A percentile compares a stretch with the other conserved stretches of the same genome.
These are phyloP conservation scores for Squalus acanthias DNA, from an alignment of 2,797 vertebrate genomes.

Conservation along the genomic window DNA sequence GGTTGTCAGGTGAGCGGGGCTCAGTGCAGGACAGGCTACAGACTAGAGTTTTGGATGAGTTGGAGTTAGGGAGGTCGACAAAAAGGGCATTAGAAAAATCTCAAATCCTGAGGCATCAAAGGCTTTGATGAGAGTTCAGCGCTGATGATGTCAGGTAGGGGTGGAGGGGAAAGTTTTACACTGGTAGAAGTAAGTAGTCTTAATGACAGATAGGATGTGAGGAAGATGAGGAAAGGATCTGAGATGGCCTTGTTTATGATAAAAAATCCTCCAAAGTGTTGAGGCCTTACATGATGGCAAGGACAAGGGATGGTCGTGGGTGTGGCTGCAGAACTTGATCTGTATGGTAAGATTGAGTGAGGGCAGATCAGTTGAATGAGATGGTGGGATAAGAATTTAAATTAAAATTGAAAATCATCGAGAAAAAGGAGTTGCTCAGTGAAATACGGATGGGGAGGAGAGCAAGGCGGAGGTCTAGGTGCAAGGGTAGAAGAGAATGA, in stretches of 20 bases:
- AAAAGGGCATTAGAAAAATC: background rate
- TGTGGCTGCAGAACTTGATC: background rate
- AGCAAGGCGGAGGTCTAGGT: background rate
- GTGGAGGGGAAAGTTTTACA: background rate
- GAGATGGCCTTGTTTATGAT: background rate
- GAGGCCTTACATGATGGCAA: background rate
- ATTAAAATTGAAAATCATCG: background rate
- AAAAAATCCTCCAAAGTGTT: background rate
- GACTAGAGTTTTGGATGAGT: background rate
- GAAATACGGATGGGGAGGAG: background rate
- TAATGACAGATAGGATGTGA: background rate
- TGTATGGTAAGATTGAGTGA: background rate
- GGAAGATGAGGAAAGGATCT: background rate
- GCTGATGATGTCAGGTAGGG: background rate
- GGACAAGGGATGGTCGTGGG: background rate
- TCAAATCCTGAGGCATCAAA: background rate
- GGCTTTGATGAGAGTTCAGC: background rate
- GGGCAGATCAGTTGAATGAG: background rate
- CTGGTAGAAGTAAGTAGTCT: background rate
- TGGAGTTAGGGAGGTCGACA: background rate
- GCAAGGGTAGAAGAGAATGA: background rate
- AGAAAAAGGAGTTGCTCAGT: background rate
- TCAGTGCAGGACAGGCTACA: background rate
- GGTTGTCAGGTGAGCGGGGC: background rate
- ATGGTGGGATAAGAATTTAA: background rate